Evolutionary conservation across 1,140 invertebrate species (phyloP).

Genomic region (Ostrea denselamellosa): DNA sequence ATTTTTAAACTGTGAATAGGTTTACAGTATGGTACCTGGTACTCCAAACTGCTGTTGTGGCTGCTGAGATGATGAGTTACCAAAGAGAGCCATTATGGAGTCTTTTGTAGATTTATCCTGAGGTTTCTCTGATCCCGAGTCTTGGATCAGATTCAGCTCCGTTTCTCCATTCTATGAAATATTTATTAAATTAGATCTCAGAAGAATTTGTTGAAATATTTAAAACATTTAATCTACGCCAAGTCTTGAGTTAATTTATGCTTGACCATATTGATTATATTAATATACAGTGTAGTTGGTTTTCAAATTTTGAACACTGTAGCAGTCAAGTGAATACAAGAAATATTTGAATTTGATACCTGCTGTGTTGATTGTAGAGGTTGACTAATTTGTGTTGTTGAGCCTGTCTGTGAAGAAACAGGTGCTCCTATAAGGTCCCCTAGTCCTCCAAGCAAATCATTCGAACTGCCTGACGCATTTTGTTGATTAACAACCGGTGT

Average conservation of each 20-base stretch:
- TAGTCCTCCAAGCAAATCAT: constrained; percentile 51
- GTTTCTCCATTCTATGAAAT: constrained; percentile 56
- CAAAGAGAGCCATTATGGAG: constrained; percentile 94
- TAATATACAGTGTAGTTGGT: background rate
- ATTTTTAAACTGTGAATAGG: background rate
- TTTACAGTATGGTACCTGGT: constrained; percentile 58
- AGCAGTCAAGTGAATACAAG: background rate
- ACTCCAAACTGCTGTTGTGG: constrained; percentile 67
- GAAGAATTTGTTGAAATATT: no score
- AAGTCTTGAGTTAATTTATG: background rate
- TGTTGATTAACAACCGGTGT: constrained; percentile 42
- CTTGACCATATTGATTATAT: background rate
- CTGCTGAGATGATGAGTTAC: constrained; percentile 83
- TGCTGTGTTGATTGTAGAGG: constrained; percentile 40
- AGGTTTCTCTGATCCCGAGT: constrained; percentile 85
- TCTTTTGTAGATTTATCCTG: constrained; percentile 90
- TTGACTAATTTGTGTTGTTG: constrained; percentile 50
- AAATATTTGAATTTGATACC: background rate
- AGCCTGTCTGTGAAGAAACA: background rate
- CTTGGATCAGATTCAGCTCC: constrained; percentile 93
- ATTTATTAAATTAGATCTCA: background rate
- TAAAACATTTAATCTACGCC: background rate
- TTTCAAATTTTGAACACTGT: background rate
- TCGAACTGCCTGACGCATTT: constrained; percentile 32
- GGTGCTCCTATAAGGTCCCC: constrained; percentile 45